Evolutionary conservation across 2,797 vertebrate genomes (phyloP).

Genomic region (Clarias pachynema): DNA sequence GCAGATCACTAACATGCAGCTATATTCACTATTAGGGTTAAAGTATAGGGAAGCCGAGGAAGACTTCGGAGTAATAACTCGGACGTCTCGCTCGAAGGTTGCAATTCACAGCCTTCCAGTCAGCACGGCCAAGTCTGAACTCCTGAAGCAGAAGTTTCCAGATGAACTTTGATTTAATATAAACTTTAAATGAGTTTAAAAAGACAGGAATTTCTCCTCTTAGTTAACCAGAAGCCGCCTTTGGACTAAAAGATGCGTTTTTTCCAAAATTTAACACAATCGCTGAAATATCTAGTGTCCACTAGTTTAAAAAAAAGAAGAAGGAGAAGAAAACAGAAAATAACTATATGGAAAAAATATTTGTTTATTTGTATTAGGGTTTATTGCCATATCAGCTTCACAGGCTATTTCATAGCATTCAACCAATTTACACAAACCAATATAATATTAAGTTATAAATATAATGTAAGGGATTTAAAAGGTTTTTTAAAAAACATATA

Average conservation of each 20-base stretch:
- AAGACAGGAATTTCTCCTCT: neutral
- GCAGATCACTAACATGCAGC: neutral
- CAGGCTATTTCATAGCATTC: no score
- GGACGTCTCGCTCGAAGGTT: neutral
- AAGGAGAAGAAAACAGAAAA: no score
- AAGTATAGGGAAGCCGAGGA: no score
- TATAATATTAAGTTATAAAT: no score
- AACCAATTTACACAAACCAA: no score
- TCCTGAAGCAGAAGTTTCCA: neutral
- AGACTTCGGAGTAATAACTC: no score
- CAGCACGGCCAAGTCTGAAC: neutral
- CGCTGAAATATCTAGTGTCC: neutral
- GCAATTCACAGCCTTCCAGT: neutral
- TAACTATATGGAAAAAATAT: neutral
- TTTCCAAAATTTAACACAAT: neutral
- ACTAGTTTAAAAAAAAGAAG: neutral
- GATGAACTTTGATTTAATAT: neutral
- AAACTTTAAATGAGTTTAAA: neutral
- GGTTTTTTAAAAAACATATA: no score
- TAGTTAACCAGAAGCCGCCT: neutral
- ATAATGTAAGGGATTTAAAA: no score
- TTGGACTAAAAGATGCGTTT: neutral
- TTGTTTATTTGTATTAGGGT: no score
- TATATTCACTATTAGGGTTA: neutral
- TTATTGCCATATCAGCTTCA: no score